Base-by-base conservation (phyloP, 1,140 invertebrate genomes). In the Cecropterus lyciades region DNA sequence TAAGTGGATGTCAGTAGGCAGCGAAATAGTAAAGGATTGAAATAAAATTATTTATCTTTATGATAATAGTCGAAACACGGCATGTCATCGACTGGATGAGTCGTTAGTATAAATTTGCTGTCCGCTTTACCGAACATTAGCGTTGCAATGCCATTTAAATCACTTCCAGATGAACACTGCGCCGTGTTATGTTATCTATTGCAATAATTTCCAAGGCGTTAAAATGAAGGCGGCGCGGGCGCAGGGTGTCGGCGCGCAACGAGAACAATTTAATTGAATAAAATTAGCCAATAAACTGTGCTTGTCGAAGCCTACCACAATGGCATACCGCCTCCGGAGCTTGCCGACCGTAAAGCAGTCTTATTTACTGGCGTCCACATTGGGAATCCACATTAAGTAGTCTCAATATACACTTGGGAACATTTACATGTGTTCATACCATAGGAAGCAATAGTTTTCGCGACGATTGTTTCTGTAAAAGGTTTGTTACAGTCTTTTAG, bases 221-320 rank as follows among this genome's bases (percentile, higher is more conserved):
- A 84, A 87, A 84, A 84, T 72, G 73, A 80, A 67, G 65, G 60
- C 71, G 74, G 69, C 71, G 65, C 57, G 43, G 57, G 24, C 16
- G 64, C 55, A 63, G 69, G 71, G 75, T 67, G 67, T 79, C 78
- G 76, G 75, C 70, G 72, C 70, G 72, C 78, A 79, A 74, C 80
- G 60, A 73, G 81, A 89, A 89, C 87, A 89, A 85, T 89, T 88
- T 91, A 91, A 91, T 91, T 91, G 89, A 88, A 91, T 86, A 86
- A 89, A 91, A 91, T 89, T 91, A 91, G 87, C 84, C 87, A 85
- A 91, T 91, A 91, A 91, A 91, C 68, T 86, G 76, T 60, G 72
- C 68, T 66, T 72, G 82, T 84, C 85, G 84, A 90, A 75, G 77
- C 55, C 65, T 73, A 79, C 74, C 73, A 91, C 88, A 91, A 91